Percentiles rank a stretch among this genome's conserved stretches.
Conservation (phyloP, 2,797 vertebrate species). For the Gymnothorax javanicus region DNA sequence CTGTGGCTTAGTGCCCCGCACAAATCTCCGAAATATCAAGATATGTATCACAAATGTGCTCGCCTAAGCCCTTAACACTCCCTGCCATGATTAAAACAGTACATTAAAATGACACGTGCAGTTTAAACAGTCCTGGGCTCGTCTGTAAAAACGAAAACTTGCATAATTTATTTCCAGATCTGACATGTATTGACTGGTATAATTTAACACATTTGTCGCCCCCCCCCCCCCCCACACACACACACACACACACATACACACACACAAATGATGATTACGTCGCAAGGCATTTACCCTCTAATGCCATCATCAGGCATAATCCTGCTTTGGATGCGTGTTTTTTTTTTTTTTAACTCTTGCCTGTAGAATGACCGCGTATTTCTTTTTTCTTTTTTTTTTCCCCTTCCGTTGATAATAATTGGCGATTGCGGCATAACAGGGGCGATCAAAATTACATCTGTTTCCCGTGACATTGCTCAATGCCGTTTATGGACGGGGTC, state of each 20-base stretch:
- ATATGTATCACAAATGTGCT: slow-evolving; percentile 57
- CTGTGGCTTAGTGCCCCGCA: slow-evolving; percentile 54
- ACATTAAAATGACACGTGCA: slow-evolving; percentile 66
- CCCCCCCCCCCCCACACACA: neutral
- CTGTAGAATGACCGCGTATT: slow-evolving; percentile 26
- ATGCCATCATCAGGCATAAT: slow-evolving; percentile 67
- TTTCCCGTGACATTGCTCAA: slow-evolving; percentile 58
- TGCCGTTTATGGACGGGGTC: slow-evolving; percentile 60
- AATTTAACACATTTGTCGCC: neutral
- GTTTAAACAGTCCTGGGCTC: slow-evolving; percentile 50
- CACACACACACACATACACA: no score
- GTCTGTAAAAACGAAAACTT: slow-evolving; percentile 47
- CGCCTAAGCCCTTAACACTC: slow-evolving; percentile 62
- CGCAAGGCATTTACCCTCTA: slow-evolving; percentile 58
- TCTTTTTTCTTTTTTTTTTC: slow-evolving; percentile 60
- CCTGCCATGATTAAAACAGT: slow-evolving; percentile 66
- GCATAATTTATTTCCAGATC: slow-evolving; percentile 61
- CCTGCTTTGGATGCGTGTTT: slow-evolving; percentile 65
- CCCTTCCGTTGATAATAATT: slow-evolving; percentile 64
- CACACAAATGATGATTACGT: slow-evolving; percentile 46
- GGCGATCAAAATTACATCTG: slow-evolving; percentile 59
- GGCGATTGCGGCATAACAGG: slow-evolving; percentile 62
- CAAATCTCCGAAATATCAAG: slow-evolving; percentile 57
- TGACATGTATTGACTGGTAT: slow-evolving; percentile 54
- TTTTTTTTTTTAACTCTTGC: slow-evolving; percentile 70